Conservation (phyloP, 1,140 invertebrate species). For the Pseudachorutes palmiensis region DNA sequence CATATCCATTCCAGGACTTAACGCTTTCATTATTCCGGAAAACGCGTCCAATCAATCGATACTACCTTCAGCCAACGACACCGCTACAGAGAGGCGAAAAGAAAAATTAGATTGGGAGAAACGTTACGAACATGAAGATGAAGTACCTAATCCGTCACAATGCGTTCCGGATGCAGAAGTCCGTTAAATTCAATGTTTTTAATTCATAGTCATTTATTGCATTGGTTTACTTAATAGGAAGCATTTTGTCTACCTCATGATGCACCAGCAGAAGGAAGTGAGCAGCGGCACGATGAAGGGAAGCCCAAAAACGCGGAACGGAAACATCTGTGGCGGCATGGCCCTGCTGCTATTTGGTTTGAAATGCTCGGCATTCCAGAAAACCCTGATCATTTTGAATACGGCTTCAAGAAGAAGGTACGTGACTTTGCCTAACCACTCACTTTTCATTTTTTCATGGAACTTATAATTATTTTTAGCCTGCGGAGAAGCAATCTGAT, state of each 20-base stretch:
- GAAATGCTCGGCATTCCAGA: conserved; percentile 90
- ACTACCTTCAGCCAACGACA: not conserved
- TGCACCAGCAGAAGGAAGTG: not conserved
- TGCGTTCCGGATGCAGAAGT: not conserved
- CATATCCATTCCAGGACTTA: not conserved
- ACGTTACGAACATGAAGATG: not conserved
- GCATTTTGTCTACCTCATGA: not conserved
- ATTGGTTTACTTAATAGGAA: not conserved
- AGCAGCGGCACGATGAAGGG: not conserved
- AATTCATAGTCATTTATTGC: not conserved
- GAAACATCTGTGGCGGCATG: conserved; percentile 71
- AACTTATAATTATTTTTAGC: not conserved
- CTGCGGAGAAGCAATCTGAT: not conserved
- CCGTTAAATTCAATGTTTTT: not conserved
- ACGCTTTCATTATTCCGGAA: not conserved
- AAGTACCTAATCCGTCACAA: not conserved
- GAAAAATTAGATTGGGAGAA: conserved; percentile 1
- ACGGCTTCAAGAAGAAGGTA: conserved; percentile 74
- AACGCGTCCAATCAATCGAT: not conserved
- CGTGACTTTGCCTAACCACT: no score
- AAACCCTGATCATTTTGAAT: conserved; percentile 87
- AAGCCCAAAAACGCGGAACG: not conserved
- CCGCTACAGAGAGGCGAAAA: not conserved
- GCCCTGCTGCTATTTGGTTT: conserved; percentile 84
- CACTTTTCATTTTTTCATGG: no score